Base-by-base conservation (phyloP, 2,888 invertebrate genomes). In the Bombylius discolor region DNA sequence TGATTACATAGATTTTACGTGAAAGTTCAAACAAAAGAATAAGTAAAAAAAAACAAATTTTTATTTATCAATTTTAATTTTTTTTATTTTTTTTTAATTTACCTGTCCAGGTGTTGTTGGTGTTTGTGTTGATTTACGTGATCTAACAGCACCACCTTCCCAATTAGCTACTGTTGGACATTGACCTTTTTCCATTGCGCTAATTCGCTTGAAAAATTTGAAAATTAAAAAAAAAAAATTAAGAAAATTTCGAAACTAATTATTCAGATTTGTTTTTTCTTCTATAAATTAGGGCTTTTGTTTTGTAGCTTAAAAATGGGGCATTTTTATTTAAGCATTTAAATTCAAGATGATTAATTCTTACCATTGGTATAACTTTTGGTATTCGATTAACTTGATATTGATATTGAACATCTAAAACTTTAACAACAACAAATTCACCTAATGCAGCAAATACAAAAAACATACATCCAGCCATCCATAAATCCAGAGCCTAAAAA, bases 391-490 rank as follows among this genome's bases (percentile, higher is more conserved):
- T 81, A 77, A 68, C 79, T 81, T 63, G 79, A 75, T 69, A 79
- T 69, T 86, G 85, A 65, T 86, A 85, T 66, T 83, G 84, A 57
- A 86, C 83, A 65, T 88, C 86, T 58, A 90, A 69, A 0, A 88
- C 88, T 73, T 89, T 89, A 11, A 89, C 87, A 2, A 89, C 84
- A 1, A 89, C 86, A 65, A 90, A 90, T 74, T 90, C 90, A 23
- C 83, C 85, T 31, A 90, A 75, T 0, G 90, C 87, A 1, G 87
- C 86, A 67, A 90, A 90, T 5, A 89, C 89, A 59, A 89, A 89
- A 65, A 88, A 80, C 87, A 90, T 89, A 66, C 90, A 90, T 6
- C 87, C 87, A 5, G 89, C 88, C 89, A 90, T 89, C 90, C 90
- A 90, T 11, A 89, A 76, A 69, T 89, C 89, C 47, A 89, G 72